phyloP scores from a whole-genome alignment of 2,113 vertebrate genomes.

The Pitta sordida region DNA sequence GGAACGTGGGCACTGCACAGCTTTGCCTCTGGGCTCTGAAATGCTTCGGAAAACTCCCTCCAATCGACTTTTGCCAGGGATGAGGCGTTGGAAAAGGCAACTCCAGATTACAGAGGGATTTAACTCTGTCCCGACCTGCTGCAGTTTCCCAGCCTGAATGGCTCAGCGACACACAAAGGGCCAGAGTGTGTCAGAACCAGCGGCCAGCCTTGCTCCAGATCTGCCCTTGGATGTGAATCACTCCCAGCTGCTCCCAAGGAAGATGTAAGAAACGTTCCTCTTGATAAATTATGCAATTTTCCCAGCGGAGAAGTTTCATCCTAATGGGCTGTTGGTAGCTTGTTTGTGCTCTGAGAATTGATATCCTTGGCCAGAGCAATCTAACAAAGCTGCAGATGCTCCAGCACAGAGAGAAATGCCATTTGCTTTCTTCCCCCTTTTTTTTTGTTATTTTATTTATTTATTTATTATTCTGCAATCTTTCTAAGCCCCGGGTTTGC shows the following conservation, averaged over 20 bases:
- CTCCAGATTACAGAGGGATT: not conserved
- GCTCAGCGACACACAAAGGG: not conserved
- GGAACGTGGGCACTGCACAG: not conserved
- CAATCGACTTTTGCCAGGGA: not conserved
- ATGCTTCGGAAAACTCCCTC: not conserved
- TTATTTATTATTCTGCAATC: not conserved
- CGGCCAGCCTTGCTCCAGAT: not conserved
- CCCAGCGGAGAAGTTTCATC: conserved; percentile 20
- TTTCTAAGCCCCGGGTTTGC: conserved; percentile 19
- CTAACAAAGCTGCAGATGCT: not conserved
- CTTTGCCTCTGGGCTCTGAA: not conserved
- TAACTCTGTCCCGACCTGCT: not conserved
- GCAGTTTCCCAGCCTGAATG: not conserved
- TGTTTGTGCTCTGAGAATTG: conserved; percentile 44
- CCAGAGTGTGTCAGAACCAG: not conserved
- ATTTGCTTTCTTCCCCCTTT: not conserved
- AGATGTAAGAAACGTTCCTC: not conserved
- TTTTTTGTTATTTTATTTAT: not conserved
- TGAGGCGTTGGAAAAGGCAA: not conserved
- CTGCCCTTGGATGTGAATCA: conserved; percentile 2
- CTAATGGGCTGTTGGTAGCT: conserved; percentile 52
- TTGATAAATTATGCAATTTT: conserved; percentile 53
- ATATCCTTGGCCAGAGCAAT: not conserved
- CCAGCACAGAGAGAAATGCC: not conserved
- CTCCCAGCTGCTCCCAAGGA: conserved; percentile 30